Evolutionary conservation across 2,113 vertebrate species (phyloP).

Genomic region (Cettia cetti): DNA sequence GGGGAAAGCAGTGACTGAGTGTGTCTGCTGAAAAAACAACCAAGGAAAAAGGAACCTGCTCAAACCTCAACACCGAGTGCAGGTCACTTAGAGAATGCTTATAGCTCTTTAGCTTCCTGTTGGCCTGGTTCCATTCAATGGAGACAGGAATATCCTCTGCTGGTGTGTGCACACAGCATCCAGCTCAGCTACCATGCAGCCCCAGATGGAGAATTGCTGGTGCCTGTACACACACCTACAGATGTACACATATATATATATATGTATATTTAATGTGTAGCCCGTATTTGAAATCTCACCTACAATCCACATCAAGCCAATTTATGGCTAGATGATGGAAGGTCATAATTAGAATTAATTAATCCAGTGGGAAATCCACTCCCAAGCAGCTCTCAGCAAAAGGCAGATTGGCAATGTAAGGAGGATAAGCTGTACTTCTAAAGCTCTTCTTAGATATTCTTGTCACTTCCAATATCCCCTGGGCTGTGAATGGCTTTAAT

Average conservation of each 20-base stretch:
- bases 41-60: not conserved
- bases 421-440: slow-evolving; percentile 40
- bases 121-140: not conserved
- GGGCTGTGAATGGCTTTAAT: not conserved
- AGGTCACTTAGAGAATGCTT: not conserved
- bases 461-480: slow-evolving; percentile 27
- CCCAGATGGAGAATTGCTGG: not conserved
- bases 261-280: slow-evolving; percentile 39
- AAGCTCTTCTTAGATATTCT: slow-evolving; percentile 34
- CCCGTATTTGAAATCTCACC: slow-evolving; percentile 29
- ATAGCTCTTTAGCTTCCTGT: not conserved
- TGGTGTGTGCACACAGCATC: not conserved
- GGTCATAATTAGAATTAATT: slow-evolving; percentile 66
- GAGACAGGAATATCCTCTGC: not conserved
- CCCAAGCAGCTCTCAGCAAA: slow-evolving; percentile 29
- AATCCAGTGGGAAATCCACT: slow-evolving; percentile 57
- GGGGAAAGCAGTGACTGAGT: not conserved
- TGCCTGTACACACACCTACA: not conserved
- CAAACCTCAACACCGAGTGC: not conserved
- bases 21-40: not conserved
- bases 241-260: not conserved
- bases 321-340: slow-evolving; percentile 61
- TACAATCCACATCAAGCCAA: slow-evolving; percentile 21
- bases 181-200: not conserved
- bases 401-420: slow-evolving; percentile 12